Base-by-base conservation (phyloP, 2,888 invertebrate species). In the Synergus laeviventris region DNA sequence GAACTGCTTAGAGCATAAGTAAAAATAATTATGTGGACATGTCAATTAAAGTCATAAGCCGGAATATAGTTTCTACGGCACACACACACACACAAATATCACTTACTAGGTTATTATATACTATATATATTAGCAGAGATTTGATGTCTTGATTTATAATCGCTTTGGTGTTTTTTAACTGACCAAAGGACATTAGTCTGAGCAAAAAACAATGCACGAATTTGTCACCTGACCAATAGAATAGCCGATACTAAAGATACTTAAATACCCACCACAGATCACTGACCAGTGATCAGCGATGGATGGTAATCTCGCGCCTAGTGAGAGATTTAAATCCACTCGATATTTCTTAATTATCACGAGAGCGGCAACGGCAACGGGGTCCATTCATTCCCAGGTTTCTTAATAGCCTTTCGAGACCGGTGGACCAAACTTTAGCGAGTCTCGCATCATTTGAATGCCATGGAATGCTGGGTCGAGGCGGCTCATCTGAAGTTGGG, bases 301-400 rank as follows among this genome's bases (percentile, higher is more conserved):
- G 70, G 70, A 70, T 70, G 31, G 12, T 70, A 45, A 70, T 70
- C 49, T 70, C 42, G 49, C 21, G 49, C 70, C 70, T 49, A 31
- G 31, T 36, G n/a, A 70, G 45, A 49, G 45, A 31, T 70, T 70
- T 49, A 70, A 70, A 70, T 74, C 74, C 59, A 59, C 38, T 56
- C 74, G 74, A 78, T 79, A 83, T 85, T 84, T 86, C 85, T 85
- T 82, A 84, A 85, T 84, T 84, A 85, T 81, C 82, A 31, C 49
- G 45, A 42, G 64, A 39, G 62, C 74, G 79, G 62, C 75, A 80
- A 79, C 74, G 79, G 62, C 75, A 80, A 79, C 77, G 76, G 81
- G 79, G 80, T 83, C 83, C 87, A 82, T 86, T 86, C 85, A 83
- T 84, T 85, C 83, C 78, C 78, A 73, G 78, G 84, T 84, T 86